phyloP scores from a whole-genome alignment of 2,797 vertebrate species.

The Gobionotothen gibberifrons region DNA sequence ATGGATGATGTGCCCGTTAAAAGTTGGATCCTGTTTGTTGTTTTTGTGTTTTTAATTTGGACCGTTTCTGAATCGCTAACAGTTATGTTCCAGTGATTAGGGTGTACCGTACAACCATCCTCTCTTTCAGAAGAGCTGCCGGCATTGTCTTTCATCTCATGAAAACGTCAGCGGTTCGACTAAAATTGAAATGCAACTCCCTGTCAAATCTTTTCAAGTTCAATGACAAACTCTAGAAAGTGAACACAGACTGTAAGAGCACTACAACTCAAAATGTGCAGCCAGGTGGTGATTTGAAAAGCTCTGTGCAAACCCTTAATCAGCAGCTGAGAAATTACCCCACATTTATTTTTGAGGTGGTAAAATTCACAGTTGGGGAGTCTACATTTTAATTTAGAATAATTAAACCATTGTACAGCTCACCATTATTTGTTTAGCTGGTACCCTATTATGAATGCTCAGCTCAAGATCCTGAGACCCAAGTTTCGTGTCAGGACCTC shows the following conservation, averaged over 20 bases:
- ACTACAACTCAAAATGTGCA: background rate
- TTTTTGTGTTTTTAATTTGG: conserved; percentile 23
- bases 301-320: background rate
- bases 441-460: too few species aligned
- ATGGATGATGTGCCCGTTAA: background rate
- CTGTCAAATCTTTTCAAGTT: background rate
- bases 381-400: too few species aligned
- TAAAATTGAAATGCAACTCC: background rate
- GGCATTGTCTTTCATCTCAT: background rate
- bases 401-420: too few species aligned
- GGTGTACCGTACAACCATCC: background rate
- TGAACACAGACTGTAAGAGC: background rate
- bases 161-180: background rate
- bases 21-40: background rate
- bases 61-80: background rate
- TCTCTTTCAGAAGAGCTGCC: background rate
- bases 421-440: too few species aligned
- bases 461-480: too few species aligned
- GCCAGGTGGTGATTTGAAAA: background rate
- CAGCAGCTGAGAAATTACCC: background rate
- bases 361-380: background rate
- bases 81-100: background rate
- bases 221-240: conserved; percentile 4
- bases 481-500: too few species aligned
- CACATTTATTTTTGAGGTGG: background rate